Evolutionary conservation across 2,888 invertebrate species (phyloP), one percentile per base, ranked within the genome.

Genomic region (Tetranychus truncatus): DNA sequence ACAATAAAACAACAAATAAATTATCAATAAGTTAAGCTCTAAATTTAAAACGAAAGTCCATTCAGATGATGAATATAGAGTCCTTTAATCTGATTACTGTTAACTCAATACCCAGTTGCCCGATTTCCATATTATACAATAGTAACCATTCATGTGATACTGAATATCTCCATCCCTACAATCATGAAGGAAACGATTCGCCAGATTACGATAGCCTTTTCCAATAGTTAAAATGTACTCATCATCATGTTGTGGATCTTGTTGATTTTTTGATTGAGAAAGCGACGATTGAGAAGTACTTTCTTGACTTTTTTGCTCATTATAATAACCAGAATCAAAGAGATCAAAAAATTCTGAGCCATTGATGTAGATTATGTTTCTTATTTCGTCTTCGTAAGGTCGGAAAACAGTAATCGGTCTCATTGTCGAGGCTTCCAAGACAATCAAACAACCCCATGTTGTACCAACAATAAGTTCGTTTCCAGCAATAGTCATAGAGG

Each of bases 381-480:
- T 85, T 45, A 90, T 89, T 83, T 92, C 89, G 80, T 89, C 89
- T 82, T 92, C 91, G 81, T 91, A 92, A 0, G 94, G 92, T 66
- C 94, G 86, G 85, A 94, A 94, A n/a, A 95, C 90, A 5, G 92
- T 92, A 76, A 94, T 88, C 0, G 95, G 95, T 3, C 91, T 85
- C 79, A 95, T 85, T 0, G 89, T 87, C 76, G 86, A 85, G 21
- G 89, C 87, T 82, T 94, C 93, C 0, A 92, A 91, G 7, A 95
- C 90, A 74, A 96, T 89, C 72, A 97, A 84, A 82, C 94, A 93
- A 44, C 97, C 97, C 90, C 92, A 91, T 8, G 92, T 92, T 0
- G 96, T 96, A 72, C 96, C 96, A 77, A 92, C 89, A 82, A 92
- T 93, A 67, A 95, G 84, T 80, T 89, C 88, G 46, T 87, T 86